These are phyloP conservation scores for Ophiothrix spiculata DNA, from an alignment of 35 echinoderm and acorn worm genomes.

Conservation along the genomic window DNA sequence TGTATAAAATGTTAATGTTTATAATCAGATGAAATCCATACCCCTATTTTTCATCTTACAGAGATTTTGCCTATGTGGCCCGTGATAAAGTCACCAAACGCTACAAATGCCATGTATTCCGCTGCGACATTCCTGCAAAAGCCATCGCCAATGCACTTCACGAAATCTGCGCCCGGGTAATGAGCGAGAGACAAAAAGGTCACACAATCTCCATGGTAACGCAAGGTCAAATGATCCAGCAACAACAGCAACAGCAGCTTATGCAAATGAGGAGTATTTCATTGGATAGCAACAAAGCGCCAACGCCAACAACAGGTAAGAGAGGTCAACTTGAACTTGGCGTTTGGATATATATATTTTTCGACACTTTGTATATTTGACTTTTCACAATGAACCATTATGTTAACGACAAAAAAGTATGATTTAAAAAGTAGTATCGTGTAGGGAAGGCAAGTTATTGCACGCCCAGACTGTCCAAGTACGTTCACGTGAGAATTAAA, in stretches of 20 bases:
- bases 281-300: constrained; percentile 74
- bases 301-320: constrained; percentile 62
- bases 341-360: too few species aligned
- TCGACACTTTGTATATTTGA: too few species aligned
- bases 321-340: not conserved
- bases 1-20: not conserved
- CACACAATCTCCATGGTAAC: constrained; percentile 99
- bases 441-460: too few species aligned
- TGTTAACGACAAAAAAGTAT: too few species aligned
- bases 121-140: constrained; percentile 95
- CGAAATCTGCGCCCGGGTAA: constrained; percentile 94
- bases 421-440: too few species aligned
- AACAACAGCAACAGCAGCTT: constrained; percentile 81
- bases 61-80: constrained; percentile 95
- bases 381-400: too few species aligned
- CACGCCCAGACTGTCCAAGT: too few species aligned
- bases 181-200: constrained; percentile 93
- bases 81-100: constrained; percentile 81
- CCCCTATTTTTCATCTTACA: constrained; percentile 21
- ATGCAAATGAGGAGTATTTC: constrained; percentile 89
- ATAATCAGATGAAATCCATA: not conserved
- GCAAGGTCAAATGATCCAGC: constrained; percentile 89
- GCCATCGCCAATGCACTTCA: constrained; percentile 95
- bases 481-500: too few species aligned
- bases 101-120: constrained; percentile 97